These are phyloP conservation scores for Pantherophis vulpinus DNA, from an alignment of 2,797 vertebrate species.

Conservation along the genomic window DNA sequence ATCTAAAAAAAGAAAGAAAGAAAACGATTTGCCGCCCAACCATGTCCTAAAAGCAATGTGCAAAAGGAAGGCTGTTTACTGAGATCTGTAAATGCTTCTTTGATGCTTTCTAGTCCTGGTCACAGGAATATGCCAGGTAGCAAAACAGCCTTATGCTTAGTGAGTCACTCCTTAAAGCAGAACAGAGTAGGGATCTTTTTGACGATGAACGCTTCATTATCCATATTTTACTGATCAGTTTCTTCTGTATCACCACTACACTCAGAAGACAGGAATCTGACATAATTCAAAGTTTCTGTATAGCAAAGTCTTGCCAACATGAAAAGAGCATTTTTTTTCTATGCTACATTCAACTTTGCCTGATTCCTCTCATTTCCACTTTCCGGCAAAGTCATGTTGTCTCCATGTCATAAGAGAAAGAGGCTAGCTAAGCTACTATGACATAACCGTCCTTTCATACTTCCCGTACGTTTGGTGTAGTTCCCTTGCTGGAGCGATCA, in stretches of 20 bases:
- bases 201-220: conserved; percentile 33
- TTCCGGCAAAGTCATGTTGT: conserved; percentile 36
- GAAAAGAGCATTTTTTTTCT: rapidly evolving
- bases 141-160: conserved; percentile 2
- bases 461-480: conserved; percentile 35
- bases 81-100: not conserved
- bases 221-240: conserved; percentile 38
- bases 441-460: conserved; percentile 48
- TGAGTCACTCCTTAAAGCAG: conserved; percentile 32
- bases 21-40: conserved; percentile 33
- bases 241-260: conserved; percentile 32
- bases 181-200: conserved; percentile 28
- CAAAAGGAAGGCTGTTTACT: conserved; percentile 25
- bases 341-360: conserved; percentile 42
- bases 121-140: not conserved
- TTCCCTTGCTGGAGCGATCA: conserved; percentile 67
- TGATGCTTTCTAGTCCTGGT: conserved; percentile 13
- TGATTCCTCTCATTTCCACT: conserved; percentile 46
- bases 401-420: conserved; percentile 46
- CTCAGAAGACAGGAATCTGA: conserved; percentile 33
- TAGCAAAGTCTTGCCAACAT: conserved; percentile 52
- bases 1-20: not conserved
- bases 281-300: conserved; percentile 51
- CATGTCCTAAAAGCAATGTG: conserved; percentile 10
- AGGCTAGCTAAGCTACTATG: conserved; percentile 54